Conservation (phyloP, 2,888 invertebrate genomes). For the Dryobota labecula region DNA sequence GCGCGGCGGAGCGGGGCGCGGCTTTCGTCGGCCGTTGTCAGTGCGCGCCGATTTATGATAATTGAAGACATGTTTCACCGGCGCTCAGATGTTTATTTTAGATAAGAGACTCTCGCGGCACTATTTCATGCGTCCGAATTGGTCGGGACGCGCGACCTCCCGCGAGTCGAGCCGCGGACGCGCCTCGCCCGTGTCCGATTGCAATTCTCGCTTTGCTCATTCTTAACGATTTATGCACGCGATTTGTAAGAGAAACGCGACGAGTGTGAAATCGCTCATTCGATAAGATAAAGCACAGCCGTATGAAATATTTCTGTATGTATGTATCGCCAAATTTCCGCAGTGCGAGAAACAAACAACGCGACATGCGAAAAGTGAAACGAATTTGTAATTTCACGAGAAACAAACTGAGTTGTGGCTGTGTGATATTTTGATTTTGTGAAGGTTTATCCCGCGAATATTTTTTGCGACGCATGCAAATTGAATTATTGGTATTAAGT, state of each 20-base stretch:
- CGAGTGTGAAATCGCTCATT: slow-evolving; percentile 81
- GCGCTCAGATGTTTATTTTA: slow-evolving; percentile 90
- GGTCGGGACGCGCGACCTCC: slow-evolving; percentile 86
- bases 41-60: slow-evolving; percentile 89
- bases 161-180: slow-evolving; percentile 74
- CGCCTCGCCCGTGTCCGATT: slow-evolving; percentile 80
- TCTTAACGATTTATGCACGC: slow-evolving; percentile 83
- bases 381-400: slow-evolving; percentile 68
- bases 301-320: slow-evolving; percentile 70
- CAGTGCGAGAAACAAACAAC: slow-evolving; percentile 41
- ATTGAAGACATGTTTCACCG: slow-evolving; percentile 90
- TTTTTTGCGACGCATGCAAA: slow-evolving; percentile 82
- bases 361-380: slow-evolving; percentile 59
- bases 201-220: slow-evolving; percentile 82
- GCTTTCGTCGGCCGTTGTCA: slow-evolving; percentile 85
- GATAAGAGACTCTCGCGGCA: slow-evolving; percentile 87
- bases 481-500: slow-evolving; percentile 83
- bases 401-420: slow-evolving; percentile 34
- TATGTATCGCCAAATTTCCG: slow-evolving; percentile 63
- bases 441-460: slow-evolving; percentile 48
- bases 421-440: slow-evolving; percentile 18
- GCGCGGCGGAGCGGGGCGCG: slow-evolving; percentile 83
- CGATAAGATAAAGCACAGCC: slow-evolving; percentile 75
- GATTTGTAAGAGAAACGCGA: slow-evolving; percentile 81
- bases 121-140: slow-evolving; percentile 89